Evolutionary conservation across 2,888 invertebrate species (phyloP), one percentile per base, ranked within the genome.

Genomic region (Pachycephus smyrnensis): DNA sequence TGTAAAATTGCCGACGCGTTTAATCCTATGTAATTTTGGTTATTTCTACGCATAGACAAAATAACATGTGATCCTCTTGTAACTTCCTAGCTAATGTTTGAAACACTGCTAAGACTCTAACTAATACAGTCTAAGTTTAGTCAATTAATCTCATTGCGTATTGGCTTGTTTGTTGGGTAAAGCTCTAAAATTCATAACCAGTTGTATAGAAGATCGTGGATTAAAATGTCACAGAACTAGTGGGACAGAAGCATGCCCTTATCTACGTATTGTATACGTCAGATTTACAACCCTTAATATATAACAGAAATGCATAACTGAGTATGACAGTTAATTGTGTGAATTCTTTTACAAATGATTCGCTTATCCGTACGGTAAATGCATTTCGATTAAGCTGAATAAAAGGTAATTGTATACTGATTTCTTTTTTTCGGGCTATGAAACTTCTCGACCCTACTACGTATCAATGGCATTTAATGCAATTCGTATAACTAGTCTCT

Each of bases 11-110:
- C 37, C 79, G 69, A 74, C 40, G 40, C 40, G 30, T 36, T 37
- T 76, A 31, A 35, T 71, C 36, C 68, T 76, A 76, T 36, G 30
- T 73, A 76, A 73, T 31, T 76, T 69, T 31, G 36, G 33, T 68
- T 76, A 78, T 55, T 68, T 40, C 76, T 79, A 76, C 69, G 76
- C 79, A 79, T 79, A 79, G 79, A 79, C 79, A 79, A 79, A 79
- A 79, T 79, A 79, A 76, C 75, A 75, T 76, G 73, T 78, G 23
- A 35, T 75, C 40, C 73, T 75, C 75, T 71, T 76, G 73, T 77
- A 69, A 76, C 35, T 68, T 68, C 40, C 76, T 73, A 76, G 68
- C 40, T 73, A 75, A 23, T 31, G 76, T 78, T 76, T 40, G 12
- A 76, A 79, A 73, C 74, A 76, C 68, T 75, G 36, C 78, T 78